Conservation (phyloP, 2,113 vertebrate genomes). For the Eurypyga helias region DNA sequence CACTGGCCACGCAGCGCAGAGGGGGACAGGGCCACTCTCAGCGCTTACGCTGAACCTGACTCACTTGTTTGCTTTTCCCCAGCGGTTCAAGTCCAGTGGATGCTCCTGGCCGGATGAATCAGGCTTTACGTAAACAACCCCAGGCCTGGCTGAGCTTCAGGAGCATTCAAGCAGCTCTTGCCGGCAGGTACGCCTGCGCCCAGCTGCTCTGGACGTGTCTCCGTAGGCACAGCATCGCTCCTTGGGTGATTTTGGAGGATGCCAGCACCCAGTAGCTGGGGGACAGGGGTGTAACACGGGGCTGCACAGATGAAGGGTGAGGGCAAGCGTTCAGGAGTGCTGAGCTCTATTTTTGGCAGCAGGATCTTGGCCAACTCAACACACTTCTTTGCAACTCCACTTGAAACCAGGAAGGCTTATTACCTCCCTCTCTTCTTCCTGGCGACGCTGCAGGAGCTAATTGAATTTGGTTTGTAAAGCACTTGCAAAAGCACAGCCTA, state of each 20-base stretch:
- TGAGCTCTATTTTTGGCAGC: background rate
- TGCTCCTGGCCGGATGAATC: slow-evolving; percentile 37
- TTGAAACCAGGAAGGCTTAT: slow-evolving; percentile 52
- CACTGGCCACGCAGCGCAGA: background rate
- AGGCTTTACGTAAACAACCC: slow-evolving; percentile 28
- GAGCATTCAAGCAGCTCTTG: background rate
- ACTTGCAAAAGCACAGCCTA: slow-evolving; percentile 67
- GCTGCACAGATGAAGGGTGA: background rate
- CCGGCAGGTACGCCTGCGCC: background rate
- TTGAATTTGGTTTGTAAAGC: slow-evolving; percentile 70
- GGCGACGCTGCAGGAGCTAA: slow-evolving; percentile 44
- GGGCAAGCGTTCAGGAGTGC: background rate
- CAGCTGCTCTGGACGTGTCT: background rate
- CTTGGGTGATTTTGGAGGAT: background rate
- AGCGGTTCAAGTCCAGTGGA: slow-evolving; percentile 9
- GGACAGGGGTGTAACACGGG: background rate
- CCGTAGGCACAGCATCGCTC: background rate
- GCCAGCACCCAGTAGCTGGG: fast-evolving
- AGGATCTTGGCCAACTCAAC: slow-evolving; percentile 1
- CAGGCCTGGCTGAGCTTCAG: slow-evolving; percentile 26
- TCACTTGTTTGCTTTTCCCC: slow-evolving; percentile 49
- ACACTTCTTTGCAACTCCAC: slow-evolving; percentile 16
- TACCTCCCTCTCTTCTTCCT: slow-evolving; percentile 53
- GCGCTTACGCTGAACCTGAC: slow-evolving; percentile 37
- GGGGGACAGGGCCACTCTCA: background rate